Conservation (phyloP, 1,140 invertebrate species). For the Halyomorpha halys region DNA sequence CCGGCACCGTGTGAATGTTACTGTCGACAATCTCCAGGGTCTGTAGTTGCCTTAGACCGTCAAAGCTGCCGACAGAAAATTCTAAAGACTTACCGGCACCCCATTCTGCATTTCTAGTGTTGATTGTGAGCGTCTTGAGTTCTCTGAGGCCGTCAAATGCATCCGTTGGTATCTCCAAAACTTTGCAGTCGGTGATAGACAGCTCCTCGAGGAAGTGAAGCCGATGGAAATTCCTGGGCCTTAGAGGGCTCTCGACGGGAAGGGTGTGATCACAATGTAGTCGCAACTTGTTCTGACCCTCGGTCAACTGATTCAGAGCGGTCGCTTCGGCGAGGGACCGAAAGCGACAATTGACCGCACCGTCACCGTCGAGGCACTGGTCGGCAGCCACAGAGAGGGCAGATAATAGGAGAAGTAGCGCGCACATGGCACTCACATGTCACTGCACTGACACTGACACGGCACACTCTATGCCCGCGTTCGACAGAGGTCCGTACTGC, state of each 20-base stretch:
- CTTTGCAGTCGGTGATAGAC: slow-evolving; percentile 64
- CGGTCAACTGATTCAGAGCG: slow-evolving; percentile 46
- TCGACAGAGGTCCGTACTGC: slow-evolving; percentile 9
- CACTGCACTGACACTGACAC: slow-evolving; percentile 3
- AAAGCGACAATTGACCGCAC: slow-evolving; percentile 51
- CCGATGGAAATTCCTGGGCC: slow-evolving; percentile 57
- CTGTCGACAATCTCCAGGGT: slow-evolving; percentile 69
- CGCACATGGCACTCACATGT: neutral
- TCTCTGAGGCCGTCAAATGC: slow-evolving; percentile 65
- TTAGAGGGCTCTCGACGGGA: slow-evolving; percentile 66
- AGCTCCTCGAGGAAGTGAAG: slow-evolving; percentile 62
- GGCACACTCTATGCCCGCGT: slow-evolving; percentile 1
- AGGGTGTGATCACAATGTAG: slow-evolving; percentile 67
- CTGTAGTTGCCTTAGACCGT: slow-evolving; percentile 63
- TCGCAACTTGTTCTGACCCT: slow-evolving; percentile 54
- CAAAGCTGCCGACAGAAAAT: slow-evolving; percentile 52
- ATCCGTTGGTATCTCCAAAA: slow-evolving; percentile 60
- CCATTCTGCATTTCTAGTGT: slow-evolving; percentile 67
- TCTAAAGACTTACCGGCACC: slow-evolving; percentile 58
- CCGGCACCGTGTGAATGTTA: slow-evolving; percentile 65
- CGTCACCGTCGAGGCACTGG: slow-evolving; percentile 41
- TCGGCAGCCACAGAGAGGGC: slow-evolving; percentile 19
- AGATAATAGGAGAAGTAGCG: neutral
- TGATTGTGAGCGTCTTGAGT: slow-evolving; percentile 59
- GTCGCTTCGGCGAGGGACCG: slow-evolving; percentile 52